Conservation (phyloP, 2,113 vertebrate genomes). For the Equus przewalskii region DNA sequence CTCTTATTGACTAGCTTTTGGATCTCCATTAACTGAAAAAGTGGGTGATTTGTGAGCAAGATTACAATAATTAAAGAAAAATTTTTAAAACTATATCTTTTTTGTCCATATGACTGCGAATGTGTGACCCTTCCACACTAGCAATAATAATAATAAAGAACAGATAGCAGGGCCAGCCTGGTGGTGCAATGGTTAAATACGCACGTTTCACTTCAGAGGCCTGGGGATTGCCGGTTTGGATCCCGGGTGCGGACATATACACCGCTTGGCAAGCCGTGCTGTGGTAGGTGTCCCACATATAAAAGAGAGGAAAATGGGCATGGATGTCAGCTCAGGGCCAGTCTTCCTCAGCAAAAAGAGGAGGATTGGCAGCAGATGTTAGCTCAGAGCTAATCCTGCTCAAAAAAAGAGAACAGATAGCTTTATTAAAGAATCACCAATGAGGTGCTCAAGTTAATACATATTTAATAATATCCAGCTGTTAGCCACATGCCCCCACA, state of each 20-base stretch:
- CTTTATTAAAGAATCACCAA: constrained; percentile 67
- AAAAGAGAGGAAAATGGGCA: no score
- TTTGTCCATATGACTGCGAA: not conserved
- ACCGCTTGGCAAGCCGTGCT: no score
- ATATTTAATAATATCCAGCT: constrained; percentile 73
- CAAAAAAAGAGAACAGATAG: not conserved
- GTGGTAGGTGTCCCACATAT: no score
- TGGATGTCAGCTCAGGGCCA: no score
- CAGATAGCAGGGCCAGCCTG: no score
- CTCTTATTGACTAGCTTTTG: not conserved
- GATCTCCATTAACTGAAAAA: constrained; percentile 4
- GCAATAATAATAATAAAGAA: constrained; percentile 1
- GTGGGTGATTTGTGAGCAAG: not conserved
- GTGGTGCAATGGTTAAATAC: no score
- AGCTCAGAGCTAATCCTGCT: no score
- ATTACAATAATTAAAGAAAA: constrained; percentile 18
- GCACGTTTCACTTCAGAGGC: no score
- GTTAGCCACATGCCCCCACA: constrained; percentile 34
- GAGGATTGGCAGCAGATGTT: no score
- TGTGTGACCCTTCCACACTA: not conserved
- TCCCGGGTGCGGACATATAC: no score
- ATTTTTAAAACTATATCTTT: not conserved
- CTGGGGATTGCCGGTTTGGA: no score
- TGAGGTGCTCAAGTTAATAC: constrained; percentile 64
- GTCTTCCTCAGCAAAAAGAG: no score